Evolutionary conservation across 2,113 vertebrate species (phyloP).

Genomic region (Oxygymnocypris stewartii): DNA sequence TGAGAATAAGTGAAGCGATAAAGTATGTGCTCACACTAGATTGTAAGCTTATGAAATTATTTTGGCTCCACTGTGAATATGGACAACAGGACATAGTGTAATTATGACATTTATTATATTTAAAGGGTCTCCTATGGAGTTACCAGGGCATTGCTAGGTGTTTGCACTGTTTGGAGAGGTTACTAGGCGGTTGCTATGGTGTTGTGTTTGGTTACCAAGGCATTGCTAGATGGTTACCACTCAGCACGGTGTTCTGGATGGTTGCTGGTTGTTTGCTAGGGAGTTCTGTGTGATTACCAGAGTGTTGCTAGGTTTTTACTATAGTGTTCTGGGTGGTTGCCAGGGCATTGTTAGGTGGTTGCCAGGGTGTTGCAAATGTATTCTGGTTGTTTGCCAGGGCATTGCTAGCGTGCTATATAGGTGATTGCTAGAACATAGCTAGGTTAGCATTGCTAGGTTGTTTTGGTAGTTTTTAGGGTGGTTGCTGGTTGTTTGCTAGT

Average conservation of each 20-base stretch:
- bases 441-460: no score
- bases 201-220: not conserved
- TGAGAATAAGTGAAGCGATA: not conserved
- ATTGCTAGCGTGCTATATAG: no score
- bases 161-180: not conserved
- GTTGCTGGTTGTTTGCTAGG: no score
- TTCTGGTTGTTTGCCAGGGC: no score
- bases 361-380: no score
- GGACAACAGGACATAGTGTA: not conserved
- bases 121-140: not conserved
- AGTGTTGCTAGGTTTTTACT: no score
- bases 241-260: not conserved
- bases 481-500: no score
- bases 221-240: not conserved
- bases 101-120: not conserved
- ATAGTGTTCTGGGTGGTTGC: no score
- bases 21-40: not conserved
- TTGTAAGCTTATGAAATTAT: not conserved
- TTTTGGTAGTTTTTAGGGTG: no score
- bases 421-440: no score
- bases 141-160: not conserved
- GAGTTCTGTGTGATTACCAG: no score
- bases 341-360: no score
- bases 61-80: not conserved
- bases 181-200: not conserved